These are phyloP conservation scores for Tokudaia tokunoshimensis DNA, from an alignment of 2,797 vertebrate species.

Conservation along the genomic window DNA sequence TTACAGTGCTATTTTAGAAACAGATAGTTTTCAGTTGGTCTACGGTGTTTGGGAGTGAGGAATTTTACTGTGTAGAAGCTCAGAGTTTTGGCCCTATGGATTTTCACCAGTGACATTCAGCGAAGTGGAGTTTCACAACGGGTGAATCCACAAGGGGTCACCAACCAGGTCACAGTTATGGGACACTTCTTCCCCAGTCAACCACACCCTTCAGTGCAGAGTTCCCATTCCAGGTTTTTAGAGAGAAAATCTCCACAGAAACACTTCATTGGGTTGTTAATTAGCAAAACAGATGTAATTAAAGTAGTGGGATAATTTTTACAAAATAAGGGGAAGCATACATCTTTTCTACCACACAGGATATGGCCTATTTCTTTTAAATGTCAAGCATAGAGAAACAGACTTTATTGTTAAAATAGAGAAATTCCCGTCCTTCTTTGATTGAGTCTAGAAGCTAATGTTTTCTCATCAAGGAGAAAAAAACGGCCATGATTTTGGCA, in stretches of 20 bases:
- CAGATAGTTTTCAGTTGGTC: slow-evolving; percentile 83
- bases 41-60: slow-evolving; percentile 65
- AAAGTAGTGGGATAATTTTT: slow-evolving; percentile 76
- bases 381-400: slow-evolving; percentile 73
- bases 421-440: slow-evolving; percentile 64
- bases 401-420: slow-evolving; percentile 80
- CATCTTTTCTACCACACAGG: slow-evolving; percentile 74
- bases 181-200: slow-evolving; percentile 62
- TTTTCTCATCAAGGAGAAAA: slow-evolving; percentile 26
- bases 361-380: slow-evolving; percentile 81
- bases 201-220: slow-evolving; percentile 19
- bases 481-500: slow-evolving; percentile 5
- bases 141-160: slow-evolving; percentile 75
- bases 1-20: slow-evolving; percentile 81
- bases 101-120: slow-evolving; percentile 81
- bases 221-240: slow-evolving; percentile 48
- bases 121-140: slow-evolving; percentile 83
- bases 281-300: slow-evolving; percentile 63
- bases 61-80: slow-evolving; percentile 48
- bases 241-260: slow-evolving; percentile 25
- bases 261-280: slow-evolving; percentile 68
- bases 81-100: slow-evolving; percentile 44
- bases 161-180: slow-evolving; percentile 65
- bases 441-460: slow-evolving; percentile 39
- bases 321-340: slow-evolving; percentile 71